Base-by-base conservation (phyloP, 2,113 vertebrate genomes). In the Caracal caracal region DNA sequence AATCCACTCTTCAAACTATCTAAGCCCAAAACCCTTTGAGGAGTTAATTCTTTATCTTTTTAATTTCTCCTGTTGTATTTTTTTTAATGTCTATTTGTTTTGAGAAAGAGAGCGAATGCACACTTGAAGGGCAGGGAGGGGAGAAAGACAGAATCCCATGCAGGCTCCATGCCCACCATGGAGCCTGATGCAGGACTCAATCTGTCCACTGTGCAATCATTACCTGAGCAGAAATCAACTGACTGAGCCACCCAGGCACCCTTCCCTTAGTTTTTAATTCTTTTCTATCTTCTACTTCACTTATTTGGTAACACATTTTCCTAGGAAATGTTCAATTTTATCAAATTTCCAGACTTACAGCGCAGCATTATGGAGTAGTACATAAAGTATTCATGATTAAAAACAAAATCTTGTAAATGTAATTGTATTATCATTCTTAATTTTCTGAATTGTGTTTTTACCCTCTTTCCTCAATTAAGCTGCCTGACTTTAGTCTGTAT, bases 401-500 rank as follows among this genome's bases (percentile, higher is more conserved):
- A 12, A 73, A 49, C 93, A 37, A 63, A 33, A 70, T 53, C 51
- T 70, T 73, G 9, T 53, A 65, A 6, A 19, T 43, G 6, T 79
- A 28, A n/a, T 80, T 96, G 17, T 73, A 43, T 28, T 75, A 35
- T 19, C 37, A 71, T 87, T 88, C 12, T 73, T 47, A 88, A 56
- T 88, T 92, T 82, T 79, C 80, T 56, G 22, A 88, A 88, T n/a
- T 92, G 35, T 88, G 15, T 75, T 92, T 92, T 80, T 47, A 53
- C 13, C 4, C n/a, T 88, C 83, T 81, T 95, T 53, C 12, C 28
- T 35, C 75, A 92, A 13, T 28, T 71, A 95, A 20, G 65, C 2
- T 81, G 53, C 22, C 24, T 86, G 73, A 65, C n/a, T 53, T 95
- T 76, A 89, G 20, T 66, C 61, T 76, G 16, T 3, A 76, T 83